Conservation (phyloP, 2,888 invertebrate genomes). For the Drosophila kanekoi region DNA sequence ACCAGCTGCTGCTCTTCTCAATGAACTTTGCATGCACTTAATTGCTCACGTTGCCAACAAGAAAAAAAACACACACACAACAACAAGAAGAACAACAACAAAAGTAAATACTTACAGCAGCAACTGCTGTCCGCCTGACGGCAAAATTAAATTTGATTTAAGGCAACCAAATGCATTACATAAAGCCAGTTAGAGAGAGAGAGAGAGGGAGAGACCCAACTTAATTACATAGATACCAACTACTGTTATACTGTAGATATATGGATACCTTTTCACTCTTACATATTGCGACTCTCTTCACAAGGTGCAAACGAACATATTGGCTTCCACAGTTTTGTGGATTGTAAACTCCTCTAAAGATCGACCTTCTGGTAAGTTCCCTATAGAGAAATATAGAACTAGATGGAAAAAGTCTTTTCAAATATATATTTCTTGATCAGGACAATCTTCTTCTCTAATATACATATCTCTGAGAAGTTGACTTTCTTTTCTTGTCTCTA, state of each 20-base stretch:
- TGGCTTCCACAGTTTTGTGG: no score
- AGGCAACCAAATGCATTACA: conserved; percentile 43
- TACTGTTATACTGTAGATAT: background rate
- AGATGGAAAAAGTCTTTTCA: no score
- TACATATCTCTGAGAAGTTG: no score
- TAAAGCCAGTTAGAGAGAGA: conserved; percentile 17
- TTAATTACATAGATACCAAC: conserved; percentile 12
- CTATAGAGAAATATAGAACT: no score
- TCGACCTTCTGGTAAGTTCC: no score
- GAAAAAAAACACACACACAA: background rate
- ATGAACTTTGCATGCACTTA: conserved; percentile 70
- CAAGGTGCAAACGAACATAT: background rate
- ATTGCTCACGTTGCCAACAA: conserved; percentile 50
- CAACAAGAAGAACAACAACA: conserved; percentile 9
- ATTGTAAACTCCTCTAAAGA: background rate
- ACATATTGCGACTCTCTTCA: background rate
- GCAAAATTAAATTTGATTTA: conserved; percentile 67
- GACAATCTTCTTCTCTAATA: no score
- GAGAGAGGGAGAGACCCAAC: conserved; percentile 11
- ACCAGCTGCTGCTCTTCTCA: conserved; percentile 51
- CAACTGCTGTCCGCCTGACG: conserved; percentile 23
- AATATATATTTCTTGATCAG: no score
- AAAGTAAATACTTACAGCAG: conserved; percentile 9
- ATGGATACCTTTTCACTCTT: background rate
- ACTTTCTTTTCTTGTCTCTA: no score